phyloP scores from a whole-genome alignment of 2,888 invertebrate species.

The Eupithecia abbreviata region DNA sequence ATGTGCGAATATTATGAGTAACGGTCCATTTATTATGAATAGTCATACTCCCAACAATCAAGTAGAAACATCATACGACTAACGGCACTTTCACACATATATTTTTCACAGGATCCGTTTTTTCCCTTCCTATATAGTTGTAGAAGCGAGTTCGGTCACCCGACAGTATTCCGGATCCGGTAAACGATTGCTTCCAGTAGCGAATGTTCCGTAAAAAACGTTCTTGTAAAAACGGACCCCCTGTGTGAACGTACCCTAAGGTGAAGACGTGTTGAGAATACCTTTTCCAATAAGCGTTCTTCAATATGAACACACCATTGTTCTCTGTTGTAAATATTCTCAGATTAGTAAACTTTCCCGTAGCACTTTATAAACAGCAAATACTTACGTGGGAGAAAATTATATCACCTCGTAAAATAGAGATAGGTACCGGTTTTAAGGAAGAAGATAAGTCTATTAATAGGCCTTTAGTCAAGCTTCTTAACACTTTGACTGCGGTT shows the following conservation, averaged over 20 bases:
- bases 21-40: background rate
- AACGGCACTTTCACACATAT: too few relatives aligned
- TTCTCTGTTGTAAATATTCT: conserved; percentile 59
- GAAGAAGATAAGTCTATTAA: background rate
- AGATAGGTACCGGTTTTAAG: background rate
- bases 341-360: conserved; percentile 72
- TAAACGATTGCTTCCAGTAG: too few relatives aligned
- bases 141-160: too few relatives aligned
- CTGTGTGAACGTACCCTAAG: background rate
- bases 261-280: conserved; percentile 35
- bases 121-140: too few relatives aligned
- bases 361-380: conserved; percentile 37
- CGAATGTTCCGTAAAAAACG: too few relatives aligned
- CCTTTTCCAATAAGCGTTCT: conserved; percentile 50
- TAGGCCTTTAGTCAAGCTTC: background rate
- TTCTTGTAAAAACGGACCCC: too few relatives aligned
- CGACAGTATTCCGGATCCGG: too few relatives aligned
- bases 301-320: conserved; percentile 59
- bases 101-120: too few relatives aligned
- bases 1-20: background rate
- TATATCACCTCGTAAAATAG: conserved; percentile 1
- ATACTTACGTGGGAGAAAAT: conserved; percentile 18
- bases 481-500: too few relatives aligned
- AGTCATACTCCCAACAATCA: background rate
- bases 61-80: background rate